Conservation (phyloP, 2,113 vertebrate species). For the pig (Sus scrofa) region T2T-Sscrofa CM000826.6:100041501-100042000, state of each 20-base stretch:
- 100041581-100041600: neutral
- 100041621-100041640: constrained; percentile 54
- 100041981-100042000: constrained; percentile 13
- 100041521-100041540: constrained; percentile 60
- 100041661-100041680: constrained; percentile 43
- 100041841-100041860: neutral
- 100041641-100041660: neutral
- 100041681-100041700: constrained; percentile 64
- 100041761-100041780: constrained; percentile 79
- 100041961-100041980: constrained; percentile 28
- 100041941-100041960: constrained; percentile 15
- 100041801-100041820: constrained; percentile 19
- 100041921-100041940: neutral
- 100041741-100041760: constrained; percentile 77
- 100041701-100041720: constrained; percentile 79
- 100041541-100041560: constrained; percentile 22
- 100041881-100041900: constrained; percentile 3
- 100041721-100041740: constrained; percentile 66
- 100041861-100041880: neutral
- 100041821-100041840: constrained; percentile 36
- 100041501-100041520: constrained; percentile 65
- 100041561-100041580: constrained; percentile 31
- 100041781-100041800: constrained; percentile 69
- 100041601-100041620: constrained; percentile 56
- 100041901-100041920: constrained; percentile 49